Percentiles rank a stretch among this genome's conserved stretches.
These are phyloP conservation scores for Pheosia gnoma DNA, from an alignment of 2,888 invertebrate species.

Conservation along the genomic window DNA sequence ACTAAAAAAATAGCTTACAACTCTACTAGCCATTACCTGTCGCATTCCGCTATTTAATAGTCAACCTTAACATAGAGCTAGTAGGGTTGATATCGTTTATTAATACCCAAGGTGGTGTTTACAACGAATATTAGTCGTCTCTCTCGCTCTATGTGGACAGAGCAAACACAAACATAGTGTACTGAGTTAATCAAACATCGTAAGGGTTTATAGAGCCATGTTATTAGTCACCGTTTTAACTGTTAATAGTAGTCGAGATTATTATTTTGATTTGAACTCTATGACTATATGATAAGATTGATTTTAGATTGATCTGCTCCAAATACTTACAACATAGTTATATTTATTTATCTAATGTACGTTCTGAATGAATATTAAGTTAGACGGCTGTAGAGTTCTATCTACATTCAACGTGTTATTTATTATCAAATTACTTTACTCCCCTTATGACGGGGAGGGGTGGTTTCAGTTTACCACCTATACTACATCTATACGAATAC, in stretches of 20 bases:
- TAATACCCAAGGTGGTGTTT: conserved; percentile 31
- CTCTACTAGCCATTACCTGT: conserved; percentile 15
- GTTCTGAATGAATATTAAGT: background rate
- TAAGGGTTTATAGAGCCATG: conserved; percentile 51
- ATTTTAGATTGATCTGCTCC: conserved; percentile 13
- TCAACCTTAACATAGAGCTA: background rate
- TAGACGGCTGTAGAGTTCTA: background rate
- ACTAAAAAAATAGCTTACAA: conserved; percentile 10
- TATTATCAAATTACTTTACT: background rate
- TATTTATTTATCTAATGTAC: conserved; percentile 28
- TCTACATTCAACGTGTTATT: no score
- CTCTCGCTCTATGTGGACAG: conserved; percentile 43
- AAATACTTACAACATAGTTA: conserved; percentile 18
- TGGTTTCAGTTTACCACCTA: no score
- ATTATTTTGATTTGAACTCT: conserved; percentile 21
- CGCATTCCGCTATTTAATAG: conserved; percentile 10
- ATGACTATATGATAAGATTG: background rate
- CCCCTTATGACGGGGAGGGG: background rate
- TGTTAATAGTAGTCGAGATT: conserved; percentile 25
- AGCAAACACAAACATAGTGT: conserved; percentile 56
- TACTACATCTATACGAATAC: no score
- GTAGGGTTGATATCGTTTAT: conserved; percentile 26
- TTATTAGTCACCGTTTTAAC: conserved; percentile 38
- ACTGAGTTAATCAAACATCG: conserved; percentile 60
- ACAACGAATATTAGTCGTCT: conserved; percentile 48